phyloP scores from a whole-genome alignment of 1,140 invertebrate genomes.

The Bombus superbus region DNA sequence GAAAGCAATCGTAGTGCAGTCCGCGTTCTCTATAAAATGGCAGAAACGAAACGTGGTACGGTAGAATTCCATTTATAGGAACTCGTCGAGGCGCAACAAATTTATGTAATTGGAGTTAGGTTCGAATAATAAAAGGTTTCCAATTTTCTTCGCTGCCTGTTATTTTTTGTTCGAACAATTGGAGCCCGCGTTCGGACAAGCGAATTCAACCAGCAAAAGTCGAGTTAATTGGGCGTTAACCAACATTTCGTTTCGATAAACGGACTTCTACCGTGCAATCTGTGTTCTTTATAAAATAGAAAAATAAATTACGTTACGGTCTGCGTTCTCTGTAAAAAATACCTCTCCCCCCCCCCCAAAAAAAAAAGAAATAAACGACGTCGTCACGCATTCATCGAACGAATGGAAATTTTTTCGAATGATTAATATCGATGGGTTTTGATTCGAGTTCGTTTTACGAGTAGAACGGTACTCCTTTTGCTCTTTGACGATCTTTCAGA shows the following conservation, averaged over 20 bases:
- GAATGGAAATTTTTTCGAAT: not conserved
- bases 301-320: not conserved
- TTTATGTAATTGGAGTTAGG: no score
- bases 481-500: not conserved
- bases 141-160: no score
- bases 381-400: not conserved
- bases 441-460: not conserved
- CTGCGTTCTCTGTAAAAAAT: constrained; percentile 54
- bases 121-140: no score
- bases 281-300: not conserved
- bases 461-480: not conserved
- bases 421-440: not conserved
- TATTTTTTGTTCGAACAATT: no score
- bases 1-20: constrained; percentile 88
- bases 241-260: no score
- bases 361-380: not conserved
- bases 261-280: no score
- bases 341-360: no score
- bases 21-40: constrained; percentile 86
- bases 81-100: no score
- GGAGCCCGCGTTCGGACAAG: no score
- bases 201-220: no score
- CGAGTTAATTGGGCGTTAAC: no score
- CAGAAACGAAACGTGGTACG: not conserved
- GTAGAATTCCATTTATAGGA: no score